These are phyloP conservation scores for Agriopis aurantiaria DNA, from an alignment of 2,888 invertebrate genomes.

Conservation along the genomic window DNA sequence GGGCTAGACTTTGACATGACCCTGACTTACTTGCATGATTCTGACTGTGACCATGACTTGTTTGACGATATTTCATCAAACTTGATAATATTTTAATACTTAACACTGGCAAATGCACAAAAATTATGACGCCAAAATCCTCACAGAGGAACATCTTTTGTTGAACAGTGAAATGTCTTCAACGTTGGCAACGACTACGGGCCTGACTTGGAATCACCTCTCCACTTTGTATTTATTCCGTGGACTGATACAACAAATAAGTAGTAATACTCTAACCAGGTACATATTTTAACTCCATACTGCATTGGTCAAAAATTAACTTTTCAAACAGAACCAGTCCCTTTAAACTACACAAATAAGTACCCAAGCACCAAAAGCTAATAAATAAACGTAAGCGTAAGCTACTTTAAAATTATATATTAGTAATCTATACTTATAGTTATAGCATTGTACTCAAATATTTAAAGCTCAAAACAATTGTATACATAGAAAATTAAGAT, in stretches of 20 bases:
- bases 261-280: background rate
- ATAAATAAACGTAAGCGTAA: conserved; percentile 72
- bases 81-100: too few species aligned
- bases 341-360: conserved; percentile 66
- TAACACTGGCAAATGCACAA: too few species aligned
- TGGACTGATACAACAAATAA: background rate
- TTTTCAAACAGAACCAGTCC: conserved; percentile 40
- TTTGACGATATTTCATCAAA: too few species aligned
- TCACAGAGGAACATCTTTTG: too few species aligned
- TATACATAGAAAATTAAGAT: conserved; percentile 25
- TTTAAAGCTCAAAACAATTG: conserved; percentile 80
- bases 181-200: too few species aligned
- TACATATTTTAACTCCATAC: background rate
- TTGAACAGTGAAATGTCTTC: too few species aligned
- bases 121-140: too few species aligned
- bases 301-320: conserved; percentile 7
- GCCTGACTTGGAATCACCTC: too few species aligned
- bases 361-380: conserved; percentile 81
- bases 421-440: conserved; percentile 57
- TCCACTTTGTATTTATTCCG: background rate
- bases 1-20: too few species aligned
- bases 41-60: too few species aligned
- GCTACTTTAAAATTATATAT: conserved; percentile 69
- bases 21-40: too few species aligned
- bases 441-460: conserved; percentile 76